Evolutionary conservation across 2,113 vertebrate species (phyloP), one percentile per base, ranked within the genome.

Genomic region (Chroicocephalus ridibundus): DNA sequence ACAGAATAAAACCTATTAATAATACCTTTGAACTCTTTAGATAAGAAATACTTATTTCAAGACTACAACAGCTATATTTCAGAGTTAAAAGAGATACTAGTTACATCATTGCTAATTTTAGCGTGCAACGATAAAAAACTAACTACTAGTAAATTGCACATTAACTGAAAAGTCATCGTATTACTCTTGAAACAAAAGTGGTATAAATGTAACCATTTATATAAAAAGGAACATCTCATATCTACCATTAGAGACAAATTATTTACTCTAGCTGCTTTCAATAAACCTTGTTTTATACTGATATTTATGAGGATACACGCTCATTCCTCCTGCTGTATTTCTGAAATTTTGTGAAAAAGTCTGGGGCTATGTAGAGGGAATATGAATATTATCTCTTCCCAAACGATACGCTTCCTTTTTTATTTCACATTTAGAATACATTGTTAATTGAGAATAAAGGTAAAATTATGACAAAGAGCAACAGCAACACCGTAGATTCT

Each of bases 1-100:
- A 94, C 42, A 96, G 94, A 98, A 96, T 80, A 95, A 62, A 89
- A 88, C 64, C 82, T 76, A 86, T 97, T 97, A 96, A 96, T 96
- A 93, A 64, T 57, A 88, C 64, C 42, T 79, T 82, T 86, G 64
- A 88, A 94, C 22, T 80, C 57, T 77, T 86, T 7, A 78, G 21
- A 15, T 86, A 86, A 57, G 36, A 88, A 81, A 77, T 38, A 82
- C 8, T 85, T 66, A 54, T n/a, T 90, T 86, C 24, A 81, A 69
- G 65, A 62, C 42, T 88, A 78, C 12, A 82, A 51, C 15, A 88
- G 47, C 12, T 89, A 85, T 71, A 82, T 36, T 89, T 77, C 42
- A 81, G 82, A 87, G 21, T 44, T 83, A 90, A 60, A 81, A 77
- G 72, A 78, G 47, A 47, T 58, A 57, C 26, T 78, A 90, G 77